A percentile compares a stretch with the other conserved stretches of the same genome.
phyloP scores from a whole-genome alignment of 2,113 vertebrate species.

The Megaptera novaeangliae region DNA sequence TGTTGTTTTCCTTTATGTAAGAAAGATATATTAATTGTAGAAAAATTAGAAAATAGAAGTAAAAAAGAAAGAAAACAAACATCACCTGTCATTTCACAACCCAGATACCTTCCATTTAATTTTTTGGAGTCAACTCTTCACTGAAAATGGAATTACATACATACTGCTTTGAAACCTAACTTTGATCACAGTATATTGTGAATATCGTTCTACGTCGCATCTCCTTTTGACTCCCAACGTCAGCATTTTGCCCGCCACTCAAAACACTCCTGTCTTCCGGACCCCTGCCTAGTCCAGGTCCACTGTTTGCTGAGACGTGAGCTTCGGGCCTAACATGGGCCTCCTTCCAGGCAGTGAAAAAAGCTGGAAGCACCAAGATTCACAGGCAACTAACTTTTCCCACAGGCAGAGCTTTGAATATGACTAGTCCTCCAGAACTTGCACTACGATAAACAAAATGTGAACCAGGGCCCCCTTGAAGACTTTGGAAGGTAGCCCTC shows the following conservation, averaged over 20 bases:
- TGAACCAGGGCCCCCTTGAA: background rate
- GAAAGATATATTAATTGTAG: background rate
- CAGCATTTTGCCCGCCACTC: background rate
- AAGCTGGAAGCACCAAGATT: background rate
- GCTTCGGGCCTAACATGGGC: background rate
- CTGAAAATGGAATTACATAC: background rate
- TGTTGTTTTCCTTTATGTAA: background rate
- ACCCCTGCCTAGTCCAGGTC: background rate
- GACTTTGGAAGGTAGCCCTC: background rate
- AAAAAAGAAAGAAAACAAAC: background rate
- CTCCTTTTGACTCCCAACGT: background rate
- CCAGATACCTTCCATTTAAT: background rate
- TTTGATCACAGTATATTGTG: background rate
- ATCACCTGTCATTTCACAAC: background rate
- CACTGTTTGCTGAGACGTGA: background rate
- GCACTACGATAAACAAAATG: background rate
- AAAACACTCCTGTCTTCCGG: background rate
- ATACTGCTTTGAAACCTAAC: background rate
- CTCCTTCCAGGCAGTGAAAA: background rate
- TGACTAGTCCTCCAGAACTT: background rate
- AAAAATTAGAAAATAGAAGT: background rate
- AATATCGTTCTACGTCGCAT: background rate
- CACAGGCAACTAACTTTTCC: background rate
- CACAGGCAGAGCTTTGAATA: background rate
- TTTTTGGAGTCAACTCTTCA: background rate